Conservation (phyloP, 92 coral and sea anemone species). For the Meandrina meandrites region DNA sequence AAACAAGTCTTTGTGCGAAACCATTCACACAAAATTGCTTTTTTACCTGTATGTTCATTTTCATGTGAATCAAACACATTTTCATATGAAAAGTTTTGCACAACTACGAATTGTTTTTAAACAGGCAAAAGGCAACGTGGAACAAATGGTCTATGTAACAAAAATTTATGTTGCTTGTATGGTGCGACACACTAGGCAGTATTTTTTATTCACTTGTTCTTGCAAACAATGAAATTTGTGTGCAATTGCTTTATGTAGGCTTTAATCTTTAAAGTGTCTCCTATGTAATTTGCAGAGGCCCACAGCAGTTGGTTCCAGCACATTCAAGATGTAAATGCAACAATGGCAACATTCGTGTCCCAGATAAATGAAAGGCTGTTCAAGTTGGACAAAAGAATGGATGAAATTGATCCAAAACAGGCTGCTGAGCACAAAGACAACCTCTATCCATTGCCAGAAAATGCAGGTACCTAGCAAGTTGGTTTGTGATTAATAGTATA, state of each 20-base stretch:
- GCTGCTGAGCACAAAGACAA: not conserved
- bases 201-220: not conserved
- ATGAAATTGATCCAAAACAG: not conserved
- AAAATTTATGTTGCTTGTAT: too few relatives aligned
- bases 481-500: not conserved
- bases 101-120: too few relatives aligned
- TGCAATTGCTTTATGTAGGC: not conserved
- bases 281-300: constrained; percentile 1
- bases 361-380: not conserved
- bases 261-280: not conserved
- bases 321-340: constrained; percentile 1
- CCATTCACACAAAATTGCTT: too few relatives aligned
- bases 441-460: constrained; percentile 22
- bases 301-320: constrained; percentile 12
- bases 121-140: too few relatives aligned
- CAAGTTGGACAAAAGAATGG: constrained; percentile 1
- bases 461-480: constrained; percentile 36
- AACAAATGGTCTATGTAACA: too few relatives aligned
- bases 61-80: too few relatives aligned
- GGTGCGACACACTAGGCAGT: too few relatives aligned
- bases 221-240: not conserved
- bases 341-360: constrained; percentile 3
- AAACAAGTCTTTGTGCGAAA: too few relatives aligned
- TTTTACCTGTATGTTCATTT: too few relatives aligned
- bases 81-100: too few relatives aligned